A percentile compares a stretch with the other conserved stretches of the same genome.
These are phyloP conservation scores for Bombus ignitus DNA, from an alignment of 1,140 invertebrate genomes.

Conservation along the genomic window DNA sequence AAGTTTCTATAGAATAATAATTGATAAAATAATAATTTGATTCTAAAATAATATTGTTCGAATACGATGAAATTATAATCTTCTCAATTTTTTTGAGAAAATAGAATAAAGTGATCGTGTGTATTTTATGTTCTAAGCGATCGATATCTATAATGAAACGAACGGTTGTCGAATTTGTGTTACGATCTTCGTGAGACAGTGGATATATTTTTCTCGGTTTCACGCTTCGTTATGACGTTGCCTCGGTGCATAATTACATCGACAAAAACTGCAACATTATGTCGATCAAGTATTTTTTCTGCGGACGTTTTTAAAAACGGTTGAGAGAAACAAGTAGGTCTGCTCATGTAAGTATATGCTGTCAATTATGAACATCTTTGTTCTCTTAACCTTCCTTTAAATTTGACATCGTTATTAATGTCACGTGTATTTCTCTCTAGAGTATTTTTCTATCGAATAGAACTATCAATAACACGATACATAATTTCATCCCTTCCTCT, in stretches of 20 bases:
- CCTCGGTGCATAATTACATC: conserved; percentile 3
- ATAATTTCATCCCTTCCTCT: neutral
- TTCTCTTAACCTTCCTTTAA: no score
- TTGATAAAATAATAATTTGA: neutral
- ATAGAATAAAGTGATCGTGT: neutral
- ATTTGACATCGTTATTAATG: no score
- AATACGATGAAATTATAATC: neutral
- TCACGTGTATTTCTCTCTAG: no score
- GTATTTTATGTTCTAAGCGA: neutral
- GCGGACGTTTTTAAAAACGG: neutral
- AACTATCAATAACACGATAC: no score
- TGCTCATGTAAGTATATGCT: neutral
- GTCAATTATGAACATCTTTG: no score
- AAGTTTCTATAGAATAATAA: neutral
- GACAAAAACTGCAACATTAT: neutral
- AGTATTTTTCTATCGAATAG: no score
- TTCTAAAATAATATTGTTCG: neutral
- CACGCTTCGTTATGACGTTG: conserved; percentile 13
- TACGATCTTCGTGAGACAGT: neutral
- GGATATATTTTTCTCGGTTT: neutral
- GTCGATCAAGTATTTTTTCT: conserved; percentile 17
- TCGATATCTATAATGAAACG: no score
- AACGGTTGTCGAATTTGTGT: neutral
- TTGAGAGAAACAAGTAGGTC: neutral
- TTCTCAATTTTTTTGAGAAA: neutral